phyloP scores from a whole-genome alignment of 2,113 vertebrate species.

The Silurus meridionalis region DNA sequence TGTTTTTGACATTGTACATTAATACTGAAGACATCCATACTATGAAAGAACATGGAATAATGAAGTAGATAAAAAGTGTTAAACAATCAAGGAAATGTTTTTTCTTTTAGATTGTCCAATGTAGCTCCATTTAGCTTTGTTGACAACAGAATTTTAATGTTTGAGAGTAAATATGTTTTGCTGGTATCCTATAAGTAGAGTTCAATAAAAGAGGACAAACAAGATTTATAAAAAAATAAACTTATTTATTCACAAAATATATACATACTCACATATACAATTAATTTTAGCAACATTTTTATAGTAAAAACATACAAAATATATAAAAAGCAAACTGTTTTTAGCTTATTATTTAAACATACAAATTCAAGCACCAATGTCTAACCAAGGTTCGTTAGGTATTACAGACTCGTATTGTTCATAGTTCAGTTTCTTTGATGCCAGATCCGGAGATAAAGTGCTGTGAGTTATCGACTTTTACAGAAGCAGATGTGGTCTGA shows the following conservation, averaged over 20 bases:
- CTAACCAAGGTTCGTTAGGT: not conserved
- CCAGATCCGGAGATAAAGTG: constrained; percentile 17
- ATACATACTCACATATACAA: too few species aligned
- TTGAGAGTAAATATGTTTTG: not conserved
- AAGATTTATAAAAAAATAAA: not conserved
- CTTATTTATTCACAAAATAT: not conserved
- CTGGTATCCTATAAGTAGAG: not conserved
- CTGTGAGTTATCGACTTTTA: constrained; percentile 34
- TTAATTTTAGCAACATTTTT: too few species aligned
- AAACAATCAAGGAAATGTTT: too few species aligned
- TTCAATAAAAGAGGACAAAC: constrained; percentile 5
- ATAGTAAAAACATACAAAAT: not conserved
- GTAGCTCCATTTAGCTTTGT: too few species aligned
- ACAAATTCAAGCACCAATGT: constrained; percentile 16
- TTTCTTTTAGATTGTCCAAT: too few species aligned
- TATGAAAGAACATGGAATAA: too few species aligned
- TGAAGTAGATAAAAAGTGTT: too few species aligned
- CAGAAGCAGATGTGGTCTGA: not conserved
- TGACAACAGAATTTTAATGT: not conserved
- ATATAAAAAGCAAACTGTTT: not conserved
- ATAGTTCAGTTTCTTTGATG: constrained; percentile 71
- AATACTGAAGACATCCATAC: too few species aligned
- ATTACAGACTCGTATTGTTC: constrained; percentile 9
- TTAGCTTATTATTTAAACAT: constrained; percentile 3
- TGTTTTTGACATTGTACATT: too few species aligned